Percentiles rank a stretch among this genome's conserved stretches.
Conservation (phyloP, 1,140 invertebrate genomes). For the Pseudomyrmex cubaensis region DNA sequence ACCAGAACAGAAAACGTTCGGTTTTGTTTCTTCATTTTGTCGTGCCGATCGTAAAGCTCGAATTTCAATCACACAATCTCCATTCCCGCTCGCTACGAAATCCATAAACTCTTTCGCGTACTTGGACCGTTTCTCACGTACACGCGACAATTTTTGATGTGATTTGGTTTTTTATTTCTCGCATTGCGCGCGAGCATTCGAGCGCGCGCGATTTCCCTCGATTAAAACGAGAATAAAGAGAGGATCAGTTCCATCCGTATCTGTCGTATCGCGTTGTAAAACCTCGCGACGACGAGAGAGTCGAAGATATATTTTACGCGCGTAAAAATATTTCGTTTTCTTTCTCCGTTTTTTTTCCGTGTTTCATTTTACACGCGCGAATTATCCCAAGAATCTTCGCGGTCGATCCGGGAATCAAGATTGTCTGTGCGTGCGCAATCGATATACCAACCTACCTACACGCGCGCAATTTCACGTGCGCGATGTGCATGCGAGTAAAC, state of each 20-base stretch:
- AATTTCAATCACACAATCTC: constrained; percentile 64
- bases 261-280: not conserved
- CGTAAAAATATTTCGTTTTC: not conserved
- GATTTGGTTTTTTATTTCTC: constrained; percentile 16
- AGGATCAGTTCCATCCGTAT: not conserved
- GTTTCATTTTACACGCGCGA: not conserved
- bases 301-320: not conserved
- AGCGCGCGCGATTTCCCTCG: not conserved
- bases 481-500: constrained; percentile 32
- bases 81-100: constrained; percentile 27
- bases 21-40: constrained; percentile 17
- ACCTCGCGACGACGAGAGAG: not conserved
- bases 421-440: constrained; percentile 32
- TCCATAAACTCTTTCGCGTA: constrained; percentile 57
- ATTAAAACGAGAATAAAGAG: not conserved
- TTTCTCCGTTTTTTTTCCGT: not conserved
- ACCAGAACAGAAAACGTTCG: not conserved
- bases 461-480: constrained; percentile 49
- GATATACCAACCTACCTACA: constrained; percentile 12
- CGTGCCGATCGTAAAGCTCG: constrained; percentile 53
- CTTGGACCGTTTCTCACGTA: constrained; percentile 56
- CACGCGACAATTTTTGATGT: not conserved
- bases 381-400: not conserved
- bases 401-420: constrained; percentile 37
- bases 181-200: not conserved